Base-by-base conservation (phyloP, 2,113 vertebrate species). In the Oryzias javanicus region DNA sequence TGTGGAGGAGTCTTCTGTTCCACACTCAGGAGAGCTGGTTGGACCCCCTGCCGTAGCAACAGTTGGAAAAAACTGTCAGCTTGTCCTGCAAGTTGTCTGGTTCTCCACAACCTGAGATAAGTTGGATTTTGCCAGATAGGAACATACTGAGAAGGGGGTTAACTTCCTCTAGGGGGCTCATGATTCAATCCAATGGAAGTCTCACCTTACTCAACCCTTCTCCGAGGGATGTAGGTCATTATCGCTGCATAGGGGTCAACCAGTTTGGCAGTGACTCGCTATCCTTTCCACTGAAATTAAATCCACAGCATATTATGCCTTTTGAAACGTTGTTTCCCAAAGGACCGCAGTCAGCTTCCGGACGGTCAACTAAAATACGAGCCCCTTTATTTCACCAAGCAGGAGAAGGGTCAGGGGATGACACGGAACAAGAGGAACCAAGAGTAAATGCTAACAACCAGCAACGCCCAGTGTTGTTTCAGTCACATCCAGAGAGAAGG, bases 231-330 rank as follows among this genome's bases (percentile, higher is more conserved):
- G 85, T 75, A 24, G 96, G 97, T 20, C 64, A 92, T 86, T 98
- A 98, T 80, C 90, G 88, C 15, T 99, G 97, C 18, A 88, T 95
- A 67, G 95, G 92, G 5, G 69, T 94, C 69, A 99, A 95, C 71
- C 86, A 81, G 17, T 91, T 89, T 17, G 95, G 96, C 16, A 87
- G 83, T 6, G 93, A 95, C 60, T 89, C 89, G 1, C 62, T 93
- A 49, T 86, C 89, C 1, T 76, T 92, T 46, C 91, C 84, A 25
- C 75, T 98, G 29, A 78, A 84, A 4, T 79, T 98, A 63, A 85
- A 76, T 40, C 82, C 82, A 45, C 79, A 77, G 72, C 89, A 85
- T 60, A 80, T 86, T 0, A 66, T 84, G 70, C 24, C 74, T 65
- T 4, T 88, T 79, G 60, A 88, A 88, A 74, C 74, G 44, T 58